Percentiles rank a stretch among this genome's conserved stretches.
Conservation (phyloP, 2,888 invertebrate species). For the Drosophila niveifrons region DNA sequence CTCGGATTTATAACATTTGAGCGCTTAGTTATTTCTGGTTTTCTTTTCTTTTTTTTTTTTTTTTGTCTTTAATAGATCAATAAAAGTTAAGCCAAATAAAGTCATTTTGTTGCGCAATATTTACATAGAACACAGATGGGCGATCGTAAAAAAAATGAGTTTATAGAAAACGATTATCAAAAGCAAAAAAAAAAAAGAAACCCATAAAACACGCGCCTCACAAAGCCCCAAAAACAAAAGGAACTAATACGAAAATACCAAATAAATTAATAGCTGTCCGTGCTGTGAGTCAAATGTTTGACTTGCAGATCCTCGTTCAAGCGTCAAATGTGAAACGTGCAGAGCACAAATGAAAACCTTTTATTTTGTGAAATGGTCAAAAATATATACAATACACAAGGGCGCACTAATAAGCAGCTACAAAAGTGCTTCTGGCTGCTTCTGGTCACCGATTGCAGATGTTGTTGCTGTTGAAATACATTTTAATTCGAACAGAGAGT, state of each 20-base stretch:
- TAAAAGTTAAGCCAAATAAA: constrained; percentile 66
- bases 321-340: constrained; percentile 79
- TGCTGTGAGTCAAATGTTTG: constrained; percentile 38
- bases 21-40: constrained; percentile 20
- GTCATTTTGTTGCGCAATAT: constrained; percentile 72
- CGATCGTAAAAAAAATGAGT: constrained; percentile 46
- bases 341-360: constrained; percentile 27
- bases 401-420: constrained; percentile 78
- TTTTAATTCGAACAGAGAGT: constrained; percentile 71
- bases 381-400: constrained; percentile 65
- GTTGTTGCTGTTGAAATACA: constrained; percentile 65
- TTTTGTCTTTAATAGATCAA: constrained; percentile 62
- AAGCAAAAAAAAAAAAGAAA: constrained; percentile 4
- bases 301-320: constrained; percentile 36
- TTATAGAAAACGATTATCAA: constrained; percentile 13
- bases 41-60: constrained; percentile 2
- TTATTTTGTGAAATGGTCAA: constrained; percentile 22
- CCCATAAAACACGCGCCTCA: constrained; percentile 24
- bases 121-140: constrained; percentile 60
- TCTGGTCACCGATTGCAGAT: constrained; percentile 69
- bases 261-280: constrained; percentile 69
- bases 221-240: neutral
- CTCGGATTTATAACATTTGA: constrained; percentile 42
- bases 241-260: constrained; percentile 7
- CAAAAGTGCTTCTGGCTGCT: constrained; percentile 82